Evolutionary conservation across 2,888 invertebrate genomes (phyloP), one percentile per base, ranked within the genome.

Genomic region (Hartigia nigra): DNA sequence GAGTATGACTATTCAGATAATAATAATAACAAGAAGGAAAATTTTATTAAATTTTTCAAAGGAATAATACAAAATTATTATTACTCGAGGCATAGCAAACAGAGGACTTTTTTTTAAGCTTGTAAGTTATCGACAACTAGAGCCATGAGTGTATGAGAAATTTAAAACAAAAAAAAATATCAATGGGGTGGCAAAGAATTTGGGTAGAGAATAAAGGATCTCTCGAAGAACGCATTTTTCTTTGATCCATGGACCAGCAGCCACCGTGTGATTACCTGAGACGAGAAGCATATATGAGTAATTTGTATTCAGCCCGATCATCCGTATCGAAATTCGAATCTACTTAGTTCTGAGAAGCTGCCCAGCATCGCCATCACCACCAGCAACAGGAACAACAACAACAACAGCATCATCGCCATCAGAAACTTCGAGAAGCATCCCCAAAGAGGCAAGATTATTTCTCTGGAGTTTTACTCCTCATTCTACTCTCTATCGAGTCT

Each of bases 251-350:
- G 84, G 87, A 86, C 85, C 87, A 87, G 88, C 90, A 89, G 90
- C 90, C 91, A 91, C 91, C 91, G 91, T 91, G 91, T 91, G 91
- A 91, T 91, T 91, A 91, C 90, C 88, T 85, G 83, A 84, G 88
- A 86, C 85, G 88, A 85, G 87, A 86, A 87, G 89, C 87, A 91
- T 89, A 90, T 91, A 90, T 90, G 90, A 91, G 91, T 91, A 91
- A 91, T 91, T 91, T 91, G 91, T 91, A 91, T 91, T 91, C 91
- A 91, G 91, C 91, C 89, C 90, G 91, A 91, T 91, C 91, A 91
- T 91, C 91, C 91, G 91, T 91, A 91, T 91, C 91, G 91, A 91
- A 91, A 91, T 91, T 91, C 91, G 90, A 91, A 91, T 91, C 91
- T 91, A 91, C 91, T 91, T 91, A 91, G 91, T 91, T 91, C 91